Evolutionary conservation across 2,113 vertebrate species (phyloP), one percentile per base, ranked within the genome.

Genomic region (Brevimyrus niger): DNA sequence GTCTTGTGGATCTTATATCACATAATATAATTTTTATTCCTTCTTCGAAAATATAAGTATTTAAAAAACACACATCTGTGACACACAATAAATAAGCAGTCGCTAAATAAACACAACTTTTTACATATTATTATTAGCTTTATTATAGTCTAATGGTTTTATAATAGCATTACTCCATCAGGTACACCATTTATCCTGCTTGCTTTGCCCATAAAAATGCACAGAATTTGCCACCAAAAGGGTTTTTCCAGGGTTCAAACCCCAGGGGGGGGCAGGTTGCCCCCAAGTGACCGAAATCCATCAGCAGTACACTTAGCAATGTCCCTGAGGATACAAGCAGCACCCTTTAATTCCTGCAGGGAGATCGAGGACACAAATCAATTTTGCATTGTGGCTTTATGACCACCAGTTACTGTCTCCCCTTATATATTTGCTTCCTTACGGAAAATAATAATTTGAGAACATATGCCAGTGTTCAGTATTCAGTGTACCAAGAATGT

Each of bases 291-390:
- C 91, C 93, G 90, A 92, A 94, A 96, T 96, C 90, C 94, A 96
- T 96, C 92, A 91, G 90, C 93, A 91, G 87, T 87, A 92, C 93
- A 94, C 94, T 95, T 94, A 94, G 94, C 93, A 86, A 93, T 90
- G 89, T 93, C 91, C 88, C 91, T 94, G 92, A 95, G 95, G 65
- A 88, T 73, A 86, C 95, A 96, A 94, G 94, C 94, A 95, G 94
- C 69, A 89, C 94, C 9, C 15, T 38, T 65, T 53, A 90, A 90
- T 91, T 93, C 94, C 94, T 83, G 38, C 73, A 38, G 73, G 93
- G 94, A 73, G 95, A 87, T 50, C 90, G 89, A 93, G 89, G 92
- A 94, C 91, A 94, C 91, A 94, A 91, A 93, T 94, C 93, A 92
- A 92, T 93, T 94, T 91, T 55, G 89, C 84, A 90, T 90, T 92